These are phyloP conservation scores for Zaprionus lineosus DNA, from an alignment of 2,888 invertebrate genomes.

Conservation along the genomic window DNA sequence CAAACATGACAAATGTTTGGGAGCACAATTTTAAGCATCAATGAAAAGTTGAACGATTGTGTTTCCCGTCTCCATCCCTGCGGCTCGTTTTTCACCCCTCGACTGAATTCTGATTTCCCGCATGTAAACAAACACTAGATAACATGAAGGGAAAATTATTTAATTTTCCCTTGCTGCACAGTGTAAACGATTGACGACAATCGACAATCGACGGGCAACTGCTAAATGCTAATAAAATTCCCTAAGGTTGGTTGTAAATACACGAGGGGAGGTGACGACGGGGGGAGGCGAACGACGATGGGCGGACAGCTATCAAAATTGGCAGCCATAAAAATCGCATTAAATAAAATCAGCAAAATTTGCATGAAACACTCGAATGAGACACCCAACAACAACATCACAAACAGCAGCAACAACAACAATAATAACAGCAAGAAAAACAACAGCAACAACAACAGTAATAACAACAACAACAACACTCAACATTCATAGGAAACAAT, in stretches of 20 bases:
- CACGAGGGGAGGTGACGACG: no score
- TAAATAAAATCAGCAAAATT: constrained; percentile 65
- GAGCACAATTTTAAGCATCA: constrained; percentile 51
- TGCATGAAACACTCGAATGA: constrained; percentile 61
- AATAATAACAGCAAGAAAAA: constrained; percentile 16
- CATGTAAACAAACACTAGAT: no score
- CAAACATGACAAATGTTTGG: constrained; percentile 56
- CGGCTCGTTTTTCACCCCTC: neutral
- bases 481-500: no score
- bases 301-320: constrained; percentile 32
- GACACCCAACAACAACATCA: neutral
- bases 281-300: no score
- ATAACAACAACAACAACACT: constrained; percentile 27
- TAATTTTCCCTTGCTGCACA: no score
- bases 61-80: neutral
- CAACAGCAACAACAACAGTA: constrained; percentile 14
- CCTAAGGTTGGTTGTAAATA: no score
- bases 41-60: constrained; percentile 21
- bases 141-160: no score
- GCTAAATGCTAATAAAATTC: constrained; percentile 44
- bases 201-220: constrained; percentile 50
- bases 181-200: neutral
- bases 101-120: no score
- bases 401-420: constrained; percentile 12
- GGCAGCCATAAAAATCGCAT: constrained; percentile 61